A percentile compares a stretch with the other conserved stretches of the same genome.
These are phyloP conservation scores for Pterostichus madidus DNA, from an alignment of 2,888 invertebrate genomes.

Conservation along the genomic window DNA sequence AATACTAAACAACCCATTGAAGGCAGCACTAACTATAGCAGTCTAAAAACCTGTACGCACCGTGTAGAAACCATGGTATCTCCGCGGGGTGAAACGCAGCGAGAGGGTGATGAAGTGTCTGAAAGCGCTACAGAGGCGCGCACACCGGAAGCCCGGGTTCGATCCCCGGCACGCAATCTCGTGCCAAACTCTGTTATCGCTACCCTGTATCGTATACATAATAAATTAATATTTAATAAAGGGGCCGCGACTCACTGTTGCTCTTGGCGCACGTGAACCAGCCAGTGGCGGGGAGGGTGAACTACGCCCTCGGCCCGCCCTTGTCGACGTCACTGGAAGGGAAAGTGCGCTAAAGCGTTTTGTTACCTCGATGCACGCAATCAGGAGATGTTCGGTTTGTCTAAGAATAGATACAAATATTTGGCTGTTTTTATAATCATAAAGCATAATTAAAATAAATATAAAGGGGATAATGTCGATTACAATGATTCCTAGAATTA, in stretches of 20 bases:
- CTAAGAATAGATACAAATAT: not conserved
- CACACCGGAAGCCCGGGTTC: conserved; percentile 60
- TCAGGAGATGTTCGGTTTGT: not conserved
- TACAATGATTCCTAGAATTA: no score
- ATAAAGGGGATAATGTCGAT: no score
- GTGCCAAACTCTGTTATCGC: conserved; percentile 57
- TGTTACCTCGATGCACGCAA: not conserved
- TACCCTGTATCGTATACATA: conserved; percentile 65
- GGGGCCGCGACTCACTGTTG: conserved; percentile 55
- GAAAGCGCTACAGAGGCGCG: conserved; percentile 59
- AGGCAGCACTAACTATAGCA: no score
- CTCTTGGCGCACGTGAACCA: conserved; percentile 17
- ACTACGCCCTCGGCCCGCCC: not conserved
- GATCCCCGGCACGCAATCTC: conserved; percentile 59
- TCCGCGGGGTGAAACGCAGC: not conserved
- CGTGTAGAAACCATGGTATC: not conserved
- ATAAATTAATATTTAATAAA: conserved; percentile 66
- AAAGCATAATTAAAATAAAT: not conserved
- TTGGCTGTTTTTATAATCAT: not conserved
- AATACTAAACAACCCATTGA: no score
- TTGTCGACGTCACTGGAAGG: conserved; percentile 7
- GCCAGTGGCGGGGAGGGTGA: not conserved
- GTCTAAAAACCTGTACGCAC: not conserved
- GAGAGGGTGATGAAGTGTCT: conserved; percentile 55
- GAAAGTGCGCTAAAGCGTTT: not conserved